Evolutionary conservation across 2,113 vertebrate species (phyloP).

Genomic region (Plectropomus leopardus): DNA sequence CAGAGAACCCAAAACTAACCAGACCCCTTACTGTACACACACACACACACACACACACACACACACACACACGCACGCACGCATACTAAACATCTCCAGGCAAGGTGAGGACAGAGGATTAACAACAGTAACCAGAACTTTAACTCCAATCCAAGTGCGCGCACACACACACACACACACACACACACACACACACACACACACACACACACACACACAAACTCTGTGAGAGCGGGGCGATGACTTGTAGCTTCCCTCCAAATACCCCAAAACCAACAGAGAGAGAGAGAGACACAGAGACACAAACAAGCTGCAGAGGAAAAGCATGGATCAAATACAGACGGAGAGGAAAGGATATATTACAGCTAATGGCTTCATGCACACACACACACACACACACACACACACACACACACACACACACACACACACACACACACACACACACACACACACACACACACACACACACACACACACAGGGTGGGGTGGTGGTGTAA

Average conservation of each 20-base stretch:
- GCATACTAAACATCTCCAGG: slow-evolving; percentile 35
- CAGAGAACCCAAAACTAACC: slow-evolving; percentile 47
- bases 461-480: slow-evolving; percentile 42
- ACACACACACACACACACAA: slow-evolving; percentile 6
- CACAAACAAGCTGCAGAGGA: slow-evolving; percentile 55
- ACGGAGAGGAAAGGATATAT: slow-evolving; percentile 80
- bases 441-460: slow-evolving; percentile 24
- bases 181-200: slow-evolving; percentile 10
- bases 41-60: slow-evolving; percentile 17
- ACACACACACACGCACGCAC: too few species aligned
- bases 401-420: slow-evolving; percentile 47
- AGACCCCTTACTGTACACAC: slow-evolving; percentile 34
- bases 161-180: slow-evolving; percentile 18
- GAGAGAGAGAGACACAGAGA: slow-evolving; percentile 20
- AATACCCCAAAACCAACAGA: slow-evolving; percentile 60
- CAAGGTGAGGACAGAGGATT: slow-evolving; percentile 59
- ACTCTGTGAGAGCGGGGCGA: slow-evolving; percentile 55
- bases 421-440: slow-evolving; percentile 37
- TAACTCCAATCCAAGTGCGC: background rate
- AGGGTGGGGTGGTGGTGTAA: slow-evolving; percentile 67
- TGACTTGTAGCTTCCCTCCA: slow-evolving; percentile 71
- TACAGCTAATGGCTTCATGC: slow-evolving; percentile 80
- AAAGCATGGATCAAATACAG: slow-evolving; percentile 74
- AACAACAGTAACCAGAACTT: slow-evolving; percentile 53
- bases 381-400: slow-evolving; percentile 39